Conservation (phyloP, 2,888 invertebrate species). For the Cyclophora punctaria region DNA sequence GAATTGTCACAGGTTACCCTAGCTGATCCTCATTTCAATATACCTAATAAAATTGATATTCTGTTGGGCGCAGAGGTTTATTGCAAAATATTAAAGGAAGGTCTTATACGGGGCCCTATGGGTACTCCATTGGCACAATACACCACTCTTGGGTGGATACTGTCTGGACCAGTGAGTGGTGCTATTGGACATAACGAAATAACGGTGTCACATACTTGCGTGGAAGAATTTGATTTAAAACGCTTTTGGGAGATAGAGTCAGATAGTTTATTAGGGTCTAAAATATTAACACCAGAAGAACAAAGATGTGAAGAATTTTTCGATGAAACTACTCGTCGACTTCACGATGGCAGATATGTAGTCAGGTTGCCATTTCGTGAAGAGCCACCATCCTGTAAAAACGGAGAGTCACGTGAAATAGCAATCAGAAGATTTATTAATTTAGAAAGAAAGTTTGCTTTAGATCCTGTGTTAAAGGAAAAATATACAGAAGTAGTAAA, state of each 20-base stretch:
- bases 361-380: no score
- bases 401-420: background rate
- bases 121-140: constrained; percentile 18
- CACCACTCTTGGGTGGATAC: constrained; percentile 21
- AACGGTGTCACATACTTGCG: no score
- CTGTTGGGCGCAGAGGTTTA: constrained; percentile 21
- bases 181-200: no score
- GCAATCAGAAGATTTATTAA: background rate
- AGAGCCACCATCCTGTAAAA: no score
- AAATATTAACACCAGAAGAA: background rate
- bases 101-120: constrained; percentile 8
- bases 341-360: no score
- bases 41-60: constrained; percentile 1
- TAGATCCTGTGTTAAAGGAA: background rate
- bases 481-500: no score
- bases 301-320: no score
- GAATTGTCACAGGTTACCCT: background rate
- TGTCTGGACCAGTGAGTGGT: constrained; percentile 11
- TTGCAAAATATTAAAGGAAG: constrained; percentile 13
- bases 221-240: background rate
- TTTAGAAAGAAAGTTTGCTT: background rate
- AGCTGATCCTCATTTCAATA: constrained; percentile 13
- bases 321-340: no score
- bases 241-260: background rate
- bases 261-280: background rate